A percentile compares a stretch with the other conserved stretches of the same genome.
Conservation (phyloP, 2,888 invertebrate species). For the Mycalesis mineus region DNA sequence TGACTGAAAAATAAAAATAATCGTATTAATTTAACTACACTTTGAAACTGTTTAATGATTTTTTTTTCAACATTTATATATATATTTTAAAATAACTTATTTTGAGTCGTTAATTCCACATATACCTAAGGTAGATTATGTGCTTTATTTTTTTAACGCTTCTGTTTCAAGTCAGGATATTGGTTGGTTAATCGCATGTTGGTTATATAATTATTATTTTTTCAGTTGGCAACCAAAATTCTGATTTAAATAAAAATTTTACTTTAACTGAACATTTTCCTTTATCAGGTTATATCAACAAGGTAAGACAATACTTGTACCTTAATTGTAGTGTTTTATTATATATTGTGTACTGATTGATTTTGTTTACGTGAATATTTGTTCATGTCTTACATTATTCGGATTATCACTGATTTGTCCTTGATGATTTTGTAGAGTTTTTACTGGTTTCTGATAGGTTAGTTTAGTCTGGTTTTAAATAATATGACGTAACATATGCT, state of each 20-base stretch:
- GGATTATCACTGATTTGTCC: background rate
- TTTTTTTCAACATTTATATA: background rate
- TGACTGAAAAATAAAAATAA: background rate
- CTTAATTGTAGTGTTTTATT: constrained; percentile 45
- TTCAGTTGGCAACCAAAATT: constrained; percentile 21
- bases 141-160: constrained; percentile 3
- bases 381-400: constrained; percentile 29
- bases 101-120: background rate
- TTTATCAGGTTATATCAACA: constrained; percentile 63
- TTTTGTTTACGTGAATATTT: constrained; percentile 26
- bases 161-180: constrained; percentile 23
- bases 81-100: background rate
- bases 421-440: background rate
- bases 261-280: constrained; percentile 43
- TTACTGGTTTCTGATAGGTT: background rate
- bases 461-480: too few relatives aligned
- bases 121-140: background rate
- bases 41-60: background rate
- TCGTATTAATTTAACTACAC: background rate
- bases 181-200: background rate
- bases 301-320: constrained; percentile 70
- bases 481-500: too few relatives aligned
- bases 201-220: background rate
- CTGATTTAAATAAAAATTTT: constrained; percentile 12
- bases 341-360: constrained; percentile 33